Base-by-base conservation (phyloP, 2,113 vertebrate species). In the Misgurnus mizolepis region DNA sequence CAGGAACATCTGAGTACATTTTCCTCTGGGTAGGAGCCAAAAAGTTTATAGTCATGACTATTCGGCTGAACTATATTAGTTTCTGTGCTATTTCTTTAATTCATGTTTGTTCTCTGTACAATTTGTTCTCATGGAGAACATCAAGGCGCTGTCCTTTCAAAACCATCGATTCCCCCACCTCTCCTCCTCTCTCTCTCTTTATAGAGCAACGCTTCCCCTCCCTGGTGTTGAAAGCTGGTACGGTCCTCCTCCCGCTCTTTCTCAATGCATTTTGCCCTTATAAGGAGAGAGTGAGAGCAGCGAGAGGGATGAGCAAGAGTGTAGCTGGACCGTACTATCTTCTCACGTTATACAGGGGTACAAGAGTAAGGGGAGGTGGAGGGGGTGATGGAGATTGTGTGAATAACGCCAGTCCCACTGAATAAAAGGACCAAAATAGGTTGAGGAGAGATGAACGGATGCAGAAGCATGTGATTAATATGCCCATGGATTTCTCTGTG, bases 251-350 rank as follows among this genome's bases (percentile, higher is more conserved):
- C 84, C 80, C 80, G 87, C 88, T 88, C 87, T 90, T 89, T 90
- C 87, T 92, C 91, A 92, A 90, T 92, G 91, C 80, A 90, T 93
- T 93, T 92, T 94, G 90, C 87, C 93, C 93, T 93, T 94, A 93
- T 92, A 93, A 92, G 93, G 93, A 92, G 90, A 90, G 91, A 92
- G 89, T 83, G 85, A 87, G 84, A 82, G 76, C 79, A 78, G 89
- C 17, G 80, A 83, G 50, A 58, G 43, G 61, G 78, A 70, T 18
- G 69, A 78, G 67, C 67, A 39, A 78, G 73, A 76, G 74, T 89
- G 76, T 88, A 87, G 89, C 84, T 90, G 90, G 93, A 93, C 86
- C 84, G 85, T 92, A 92, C 93, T 90, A 93, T 89, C 86, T 80
- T 81, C n/a, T 18, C 40, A 61, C 83, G 72, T 87, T 84, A 77